Percentiles rank a stretch among this genome's conserved stretches.
Evolutionary conservation across 1,140 invertebrate genomes (phyloP).

Genomic region (Brachionus manjavacas): DNA sequence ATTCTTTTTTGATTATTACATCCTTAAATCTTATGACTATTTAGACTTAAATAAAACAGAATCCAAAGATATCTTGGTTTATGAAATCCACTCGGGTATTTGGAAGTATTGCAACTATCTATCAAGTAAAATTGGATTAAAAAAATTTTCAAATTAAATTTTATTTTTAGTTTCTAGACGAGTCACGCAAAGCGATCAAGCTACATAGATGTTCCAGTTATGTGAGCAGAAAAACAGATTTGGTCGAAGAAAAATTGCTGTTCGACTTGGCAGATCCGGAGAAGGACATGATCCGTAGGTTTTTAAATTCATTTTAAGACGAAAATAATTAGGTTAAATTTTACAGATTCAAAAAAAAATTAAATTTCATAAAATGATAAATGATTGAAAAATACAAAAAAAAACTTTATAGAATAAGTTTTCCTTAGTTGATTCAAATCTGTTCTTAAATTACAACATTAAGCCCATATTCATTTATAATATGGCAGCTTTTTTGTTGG

Average conservation of each 20-base stretch:
- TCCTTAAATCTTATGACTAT: neutral
- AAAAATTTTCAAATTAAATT: neutral
- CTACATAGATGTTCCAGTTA: neutral
- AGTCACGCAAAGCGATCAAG: neutral
- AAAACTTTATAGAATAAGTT: no score
- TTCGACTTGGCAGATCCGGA: neutral
- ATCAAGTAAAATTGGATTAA: neutral
- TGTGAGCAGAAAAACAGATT: neutral
- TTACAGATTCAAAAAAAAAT: no score
- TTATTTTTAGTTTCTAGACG: neutral
- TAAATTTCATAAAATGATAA: no score
- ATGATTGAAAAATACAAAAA: no score
- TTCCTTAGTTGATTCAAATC: no score
- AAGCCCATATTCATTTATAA: no score
- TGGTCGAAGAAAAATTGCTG: neutral
- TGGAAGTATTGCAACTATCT: constrained; percentile 31
- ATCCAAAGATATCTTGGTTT: neutral
- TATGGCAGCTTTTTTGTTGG: no score
- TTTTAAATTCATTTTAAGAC: neutral
- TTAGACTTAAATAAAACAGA: neutral
- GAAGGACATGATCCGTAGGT: neutral
- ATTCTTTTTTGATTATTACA: neutral
- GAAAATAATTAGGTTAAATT: no score
- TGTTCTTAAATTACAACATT: no score
- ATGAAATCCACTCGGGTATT: constrained; percentile 15